phyloP scores from a whole-genome alignment of 1,140 invertebrate species.

The Geopemphigus sp. region DNA sequence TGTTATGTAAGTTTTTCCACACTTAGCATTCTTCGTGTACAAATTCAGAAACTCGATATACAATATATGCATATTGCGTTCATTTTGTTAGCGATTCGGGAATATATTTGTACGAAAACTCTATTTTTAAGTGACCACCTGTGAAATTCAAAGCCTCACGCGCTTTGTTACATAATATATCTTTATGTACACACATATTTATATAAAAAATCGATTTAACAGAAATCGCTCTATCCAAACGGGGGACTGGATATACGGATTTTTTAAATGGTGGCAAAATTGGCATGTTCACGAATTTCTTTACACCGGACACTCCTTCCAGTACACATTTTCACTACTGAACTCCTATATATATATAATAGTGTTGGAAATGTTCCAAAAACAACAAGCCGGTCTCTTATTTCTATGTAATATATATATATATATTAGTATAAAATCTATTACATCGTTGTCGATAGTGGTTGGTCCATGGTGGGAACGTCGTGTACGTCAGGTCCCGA shows the following conservation, averaged over 20 bases:
- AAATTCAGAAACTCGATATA: conserved; percentile 21
- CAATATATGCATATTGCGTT: neutral
- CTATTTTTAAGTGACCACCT: conserved; percentile 40
- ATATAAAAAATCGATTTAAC: conserved; percentile 28
- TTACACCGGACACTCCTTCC: conserved; percentile 14
- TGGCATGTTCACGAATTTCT: conserved; percentile 31
- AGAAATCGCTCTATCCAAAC: neutral
- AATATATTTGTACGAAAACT: conserved; percentile 28
- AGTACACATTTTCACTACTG: conserved; percentile 1
- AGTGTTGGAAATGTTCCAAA: conserved; percentile 8
- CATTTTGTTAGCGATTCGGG: neutral
- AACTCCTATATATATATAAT: neutral
- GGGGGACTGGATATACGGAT: neutral
- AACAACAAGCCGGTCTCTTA: conserved; percentile 16
- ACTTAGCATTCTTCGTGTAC: neutral
- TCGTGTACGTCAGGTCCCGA: conserved; percentile 3
- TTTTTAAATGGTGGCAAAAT: neutral
- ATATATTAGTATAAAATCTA: no score
- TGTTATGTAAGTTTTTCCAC: neutral
- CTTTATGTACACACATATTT: no score
- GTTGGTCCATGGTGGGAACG: neutral
- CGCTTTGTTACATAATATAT: neutral
- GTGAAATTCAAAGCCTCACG: neutral
- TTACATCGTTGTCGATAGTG: neutral
- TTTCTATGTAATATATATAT: conserved; percentile 17